Base-by-base conservation (phyloP, 2,888 invertebrate species). In the Onchidella celtica region DNA sequence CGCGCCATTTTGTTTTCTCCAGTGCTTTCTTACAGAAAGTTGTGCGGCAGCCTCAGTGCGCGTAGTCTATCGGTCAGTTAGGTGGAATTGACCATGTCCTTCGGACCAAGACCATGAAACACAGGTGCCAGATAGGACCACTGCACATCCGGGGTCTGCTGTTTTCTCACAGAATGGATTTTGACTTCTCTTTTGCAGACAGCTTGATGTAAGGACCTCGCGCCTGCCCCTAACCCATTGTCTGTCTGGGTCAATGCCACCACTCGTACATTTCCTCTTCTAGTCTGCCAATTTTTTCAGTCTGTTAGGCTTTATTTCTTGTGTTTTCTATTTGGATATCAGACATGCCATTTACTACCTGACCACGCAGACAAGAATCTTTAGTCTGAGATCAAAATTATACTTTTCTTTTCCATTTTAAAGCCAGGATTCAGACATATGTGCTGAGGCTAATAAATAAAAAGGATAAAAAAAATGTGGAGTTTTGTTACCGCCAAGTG, bases 161-260 rank as follows among this genome's bases (percentile, higher is more conserved):
- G 63, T 72, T 72, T 27, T 63, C n/a, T 34, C 27, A 32, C 72
- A 61, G 24, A 36, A 73, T 73, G 73, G 79, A 73, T 66, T 79
- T 79, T 57, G 73, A 79, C 55, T 73, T 79, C 66, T 78, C 78
- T 27, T 73, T 79, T 66, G 73, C 73, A 36, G 79, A 79, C 57
- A 73, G 57, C 47, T 57, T 73, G 36, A 55, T 73, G 79, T 73
- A 79, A 79, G 73, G 63, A 63, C 9, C 24, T 70, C 61, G 24
- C 66, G 29, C 24, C 32, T 24, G 4, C 24, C 4, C 21, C 17
- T 24, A 17, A 21, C 1, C 65, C 34, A 32, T 55, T 47, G 47
- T 40, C 47, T 76, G 65, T 76, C 74, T 63, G 40, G 34, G 65
- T 65, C 66, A 40, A 21, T 24, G 24, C 24, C 21, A 66, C 24